Base-by-base conservation (phyloP, 2,113 vertebrate genomes). In the Henicopernis longicauda region DNA sequence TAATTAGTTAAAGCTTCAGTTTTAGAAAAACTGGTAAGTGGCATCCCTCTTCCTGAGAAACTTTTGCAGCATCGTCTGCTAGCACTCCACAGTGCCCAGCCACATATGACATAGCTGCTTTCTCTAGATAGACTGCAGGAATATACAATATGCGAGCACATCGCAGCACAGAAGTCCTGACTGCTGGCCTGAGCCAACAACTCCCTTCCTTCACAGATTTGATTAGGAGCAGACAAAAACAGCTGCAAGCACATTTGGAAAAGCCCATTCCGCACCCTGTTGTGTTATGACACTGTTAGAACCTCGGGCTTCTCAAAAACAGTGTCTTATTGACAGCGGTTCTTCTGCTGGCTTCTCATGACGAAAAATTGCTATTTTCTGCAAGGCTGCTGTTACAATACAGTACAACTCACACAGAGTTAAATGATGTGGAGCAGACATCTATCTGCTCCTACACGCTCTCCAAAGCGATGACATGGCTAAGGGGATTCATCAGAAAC, bases 401-500 rank as follows among this genome's bases (percentile, higher is more conserved):
- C n/a, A 88, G 70, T 38, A 61, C 82, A 76, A 77, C 20, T 90
- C 90, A 58, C 67, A 89, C 50, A 1, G 2, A 91, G 58, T 45
- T 69, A 87, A 93, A 80, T 54, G 82, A 90, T 21, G 52, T 23
- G 49, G 20, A 94, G 70, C 87, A 90, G 95, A 76, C 70, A 91
- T 49, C 36, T 89, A 72, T 87, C 78, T 72, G 54, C 87, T 94
- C 70, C 92, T 57, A 93, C 9, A 0, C 34, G 11, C 44, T 85
- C 73, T 69, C 32, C 82, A 69, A 89, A 89, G 94, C 2, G 16
- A 92, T 69, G 90, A 94, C 90, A 93, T 20, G 82, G 90, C 82
- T 91, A 93, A 82, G 10, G 2, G 40, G 34, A 93, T 32, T 70
- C 87, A 87, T 91, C 89, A 87, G 89, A 86, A 96, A 91, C 87